Conservation (phyloP, 2,888 invertebrate species). For the Coelinius sp. region DNA sequence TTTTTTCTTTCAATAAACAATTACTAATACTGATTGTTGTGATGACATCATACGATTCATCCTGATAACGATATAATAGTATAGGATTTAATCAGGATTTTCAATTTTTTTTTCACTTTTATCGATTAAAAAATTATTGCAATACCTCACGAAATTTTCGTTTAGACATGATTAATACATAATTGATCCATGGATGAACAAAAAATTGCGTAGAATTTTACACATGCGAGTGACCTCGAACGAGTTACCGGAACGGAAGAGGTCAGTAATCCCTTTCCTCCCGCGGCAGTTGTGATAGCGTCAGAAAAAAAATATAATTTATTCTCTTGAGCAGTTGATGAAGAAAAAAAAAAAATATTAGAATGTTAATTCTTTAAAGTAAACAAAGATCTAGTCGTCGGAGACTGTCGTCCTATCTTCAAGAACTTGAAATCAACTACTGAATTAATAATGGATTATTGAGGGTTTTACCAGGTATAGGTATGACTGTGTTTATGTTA, state of each 20-base stretch:
- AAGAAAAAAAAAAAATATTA: background rate
- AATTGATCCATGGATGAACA: background rate
- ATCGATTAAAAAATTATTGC: background rate
- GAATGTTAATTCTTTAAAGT: background rate
- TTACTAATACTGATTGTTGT: background rate
- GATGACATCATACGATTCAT: conserved; percentile 23
- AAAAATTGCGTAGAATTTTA: background rate
- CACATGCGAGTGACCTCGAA: background rate
- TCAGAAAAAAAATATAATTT: background rate
- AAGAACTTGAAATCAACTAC: background rate
- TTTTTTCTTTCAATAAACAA: background rate
- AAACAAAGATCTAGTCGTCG: background rate
- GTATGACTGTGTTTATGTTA: background rate
- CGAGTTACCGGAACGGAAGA: background rate
- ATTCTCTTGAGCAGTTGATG: background rate
- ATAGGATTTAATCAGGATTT: background rate
- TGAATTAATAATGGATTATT: background rate
- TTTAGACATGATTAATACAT: conserved; percentile 5
- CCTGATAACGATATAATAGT: background rate
- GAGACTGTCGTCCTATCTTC: background rate
- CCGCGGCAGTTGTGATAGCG: background rate
- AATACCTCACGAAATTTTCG: conserved; percentile 15
- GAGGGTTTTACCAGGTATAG: background rate
- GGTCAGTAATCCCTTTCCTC: background rate
- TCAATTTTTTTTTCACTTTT: background rate